These are phyloP conservation scores for Heliocidaris erythrogramma DNA, from an alignment of 35 echinoderm and acorn worm species.

Conservation along the genomic window DNA sequence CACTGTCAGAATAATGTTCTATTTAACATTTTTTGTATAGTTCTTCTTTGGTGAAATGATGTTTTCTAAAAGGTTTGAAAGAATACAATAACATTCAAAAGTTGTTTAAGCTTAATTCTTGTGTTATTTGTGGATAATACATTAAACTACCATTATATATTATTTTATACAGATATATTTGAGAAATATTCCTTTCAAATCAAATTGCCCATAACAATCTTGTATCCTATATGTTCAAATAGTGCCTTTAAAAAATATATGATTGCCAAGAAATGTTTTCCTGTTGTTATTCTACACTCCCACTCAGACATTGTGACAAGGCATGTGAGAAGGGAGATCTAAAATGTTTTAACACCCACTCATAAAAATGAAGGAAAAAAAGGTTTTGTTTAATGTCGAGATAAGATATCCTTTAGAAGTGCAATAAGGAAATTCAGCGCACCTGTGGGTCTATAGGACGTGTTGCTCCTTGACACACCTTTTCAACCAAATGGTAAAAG, in stretches of 20 bases:
- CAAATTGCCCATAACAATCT: too few relatives aligned
- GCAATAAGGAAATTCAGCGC: neutral
- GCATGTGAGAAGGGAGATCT: neutral
- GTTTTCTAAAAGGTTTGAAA: too few relatives aligned
- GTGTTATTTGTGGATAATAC: too few relatives aligned
- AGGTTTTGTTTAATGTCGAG: too few relatives aligned
- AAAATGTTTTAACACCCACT: neutral
- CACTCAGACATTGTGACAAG: neutral
- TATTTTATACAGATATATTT: too few relatives aligned
- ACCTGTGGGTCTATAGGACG: neutral
- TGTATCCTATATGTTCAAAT: too few relatives aligned
- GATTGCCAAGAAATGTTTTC: neutral
- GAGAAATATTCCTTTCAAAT: too few relatives aligned
- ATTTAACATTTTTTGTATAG: neutral
- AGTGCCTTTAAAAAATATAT: neutral
- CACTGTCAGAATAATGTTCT: neutral
- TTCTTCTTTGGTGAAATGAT: neutral
- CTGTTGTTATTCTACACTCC: neutral
- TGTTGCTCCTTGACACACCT: neutral
- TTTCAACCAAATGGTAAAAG: neutral
- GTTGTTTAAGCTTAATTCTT: too few relatives aligned
- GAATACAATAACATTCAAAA: too few relatives aligned
- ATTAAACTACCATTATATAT: too few relatives aligned
- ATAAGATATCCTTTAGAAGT: neutral
- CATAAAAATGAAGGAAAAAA: too few relatives aligned